Base-by-base conservation (phyloP, 2,888 invertebrate genomes). In the Drosophila mayaguana region DNA sequence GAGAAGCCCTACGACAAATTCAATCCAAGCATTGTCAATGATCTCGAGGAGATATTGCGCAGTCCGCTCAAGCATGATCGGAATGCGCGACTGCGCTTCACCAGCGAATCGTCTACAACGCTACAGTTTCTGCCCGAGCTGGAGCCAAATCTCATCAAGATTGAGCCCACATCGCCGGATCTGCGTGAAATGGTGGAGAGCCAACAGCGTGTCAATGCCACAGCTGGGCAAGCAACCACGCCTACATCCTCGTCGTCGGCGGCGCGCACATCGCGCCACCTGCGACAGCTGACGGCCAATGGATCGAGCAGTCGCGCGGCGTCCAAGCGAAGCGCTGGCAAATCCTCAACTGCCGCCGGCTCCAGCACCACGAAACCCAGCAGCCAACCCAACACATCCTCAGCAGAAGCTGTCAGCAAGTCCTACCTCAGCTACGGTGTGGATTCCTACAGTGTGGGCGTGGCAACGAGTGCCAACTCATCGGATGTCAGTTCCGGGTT, bases 11-110 rank as follows among this genome's bases (percentile, higher is more conserved):
- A 83, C 42, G 92, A 92, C n/a, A 92, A 92, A 68, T 92, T 88
- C 59, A 92, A 91, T 78, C 92, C 91, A 0, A 92, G 91, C 72
- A 89, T 92, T 65, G 92, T 92, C 7, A 92, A 92, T 57, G 93
- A 93, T 81, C 80, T 93, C 53, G 93, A 93, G 81, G 92, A 93
- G 46, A 93, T 93, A 20, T 70, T 93, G 8, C 91, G 93, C 50
- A 93, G 93, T 9, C 93, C 93, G 0, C 86, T 92, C 1, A 93
- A 93, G 68, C 86, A 85, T 6, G 92, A 92, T 61, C 75, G 78
- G 1, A 83, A 83, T n/a, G 69, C 90, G 2, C 80, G 92, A 0
- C 83, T 90, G 22, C 92, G 92, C 11, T 92, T 92, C 36, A 90
- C 88, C 32, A 92, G 92, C 60, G 92, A 92, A 65, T 92, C 90